These are phyloP conservation scores for Carassius auratus DNA, from an alignment of 2,113 vertebrate genomes.

Conservation along the genomic window DNA sequence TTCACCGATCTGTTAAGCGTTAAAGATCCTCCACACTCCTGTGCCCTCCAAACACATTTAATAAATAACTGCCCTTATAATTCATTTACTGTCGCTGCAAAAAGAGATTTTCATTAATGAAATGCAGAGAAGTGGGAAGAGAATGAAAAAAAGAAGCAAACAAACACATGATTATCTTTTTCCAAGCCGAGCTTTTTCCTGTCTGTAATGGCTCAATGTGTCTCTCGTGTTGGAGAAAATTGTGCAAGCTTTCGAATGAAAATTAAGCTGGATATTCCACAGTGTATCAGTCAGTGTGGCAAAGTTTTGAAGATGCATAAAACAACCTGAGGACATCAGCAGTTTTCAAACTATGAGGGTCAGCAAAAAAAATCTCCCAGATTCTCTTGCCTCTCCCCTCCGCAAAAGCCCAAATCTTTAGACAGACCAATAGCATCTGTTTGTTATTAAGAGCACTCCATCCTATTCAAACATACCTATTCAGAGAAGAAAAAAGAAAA, in stretches of 20 bases:
- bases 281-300: slow-evolving; percentile 74
- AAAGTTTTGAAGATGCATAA: slow-evolving; percentile 72
- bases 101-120: slow-evolving; percentile 60
- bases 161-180: slow-evolving; percentile 61
- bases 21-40: slow-evolving; percentile 33
- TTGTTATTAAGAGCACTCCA: slow-evolving; percentile 68
- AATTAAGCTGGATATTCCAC: slow-evolving; percentile 71
- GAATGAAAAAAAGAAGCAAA: neutral
- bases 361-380: slow-evolving; percentile 66
- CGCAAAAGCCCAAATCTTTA: slow-evolving; percentile 61
- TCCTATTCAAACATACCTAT: slow-evolving; percentile 51
- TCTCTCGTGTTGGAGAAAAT: slow-evolving; percentile 55
- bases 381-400: slow-evolving; percentile 15
- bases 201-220: slow-evolving; percentile 59
- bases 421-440: slow-evolving; percentile 70
- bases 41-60: slow-evolving; percentile 47
- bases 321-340: slow-evolving; percentile 65
- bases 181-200: slow-evolving; percentile 46
- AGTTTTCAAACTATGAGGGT: slow-evolving; percentile 66
- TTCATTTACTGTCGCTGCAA: slow-evolving; percentile 57
- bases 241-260: slow-evolving; percentile 62
- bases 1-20: neutral
- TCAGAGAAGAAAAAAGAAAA: slow-evolving; percentile 44
- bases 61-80: slow-evolving; percentile 56
- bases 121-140: slow-evolving; percentile 45